Conservation (phyloP, 2,113 vertebrate genomes). For the Hiodon alosoides region DNA sequence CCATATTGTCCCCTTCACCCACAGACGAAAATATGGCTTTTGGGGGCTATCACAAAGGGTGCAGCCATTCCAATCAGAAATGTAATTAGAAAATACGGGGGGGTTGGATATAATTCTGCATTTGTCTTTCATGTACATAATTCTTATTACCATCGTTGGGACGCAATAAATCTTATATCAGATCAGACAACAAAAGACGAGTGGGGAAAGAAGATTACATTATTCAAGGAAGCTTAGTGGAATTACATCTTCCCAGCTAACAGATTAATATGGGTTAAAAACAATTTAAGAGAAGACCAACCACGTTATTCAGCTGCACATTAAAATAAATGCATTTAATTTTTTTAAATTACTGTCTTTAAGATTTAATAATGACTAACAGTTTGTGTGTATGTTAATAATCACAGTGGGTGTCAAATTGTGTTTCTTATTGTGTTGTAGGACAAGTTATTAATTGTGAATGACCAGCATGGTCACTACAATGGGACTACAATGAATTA, state of each 20-base stretch:
- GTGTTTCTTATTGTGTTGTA: no score
- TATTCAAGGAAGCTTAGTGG: slow-evolving; percentile 36
- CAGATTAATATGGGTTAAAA: slow-evolving; percentile 30
- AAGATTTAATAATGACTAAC: not conserved
- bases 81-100: slow-evolving; percentile 27
- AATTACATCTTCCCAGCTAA: slow-evolving; percentile 9
- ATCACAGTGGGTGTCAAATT: no score
- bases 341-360: not conserved
- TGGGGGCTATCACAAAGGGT: slow-evolving; percentile 45
- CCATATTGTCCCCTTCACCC: slow-evolving; percentile 33
- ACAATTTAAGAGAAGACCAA: slow-evolving; percentile 14
- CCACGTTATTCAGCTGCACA: slow-evolving; percentile 3
- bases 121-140: slow-evolving; percentile 16
- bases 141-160: slow-evolving; percentile 3
- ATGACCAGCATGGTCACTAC: no score
- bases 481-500: no score
- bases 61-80: slow-evolving; percentile 34
- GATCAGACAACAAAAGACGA: slow-evolving; percentile 14
- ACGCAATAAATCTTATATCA: not conserved
- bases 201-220: slow-evolving; percentile 33
- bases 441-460: no score
- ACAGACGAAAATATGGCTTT: slow-evolving; percentile 1
- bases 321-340: slow-evolving; percentile 9
- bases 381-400: no score
- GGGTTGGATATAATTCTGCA: slow-evolving; percentile 22